Percentiles rank a stretch among this genome's conserved stretches.
Conservation (phyloP, 2,888 invertebrate species). For the Stenurella melanura region DNA sequence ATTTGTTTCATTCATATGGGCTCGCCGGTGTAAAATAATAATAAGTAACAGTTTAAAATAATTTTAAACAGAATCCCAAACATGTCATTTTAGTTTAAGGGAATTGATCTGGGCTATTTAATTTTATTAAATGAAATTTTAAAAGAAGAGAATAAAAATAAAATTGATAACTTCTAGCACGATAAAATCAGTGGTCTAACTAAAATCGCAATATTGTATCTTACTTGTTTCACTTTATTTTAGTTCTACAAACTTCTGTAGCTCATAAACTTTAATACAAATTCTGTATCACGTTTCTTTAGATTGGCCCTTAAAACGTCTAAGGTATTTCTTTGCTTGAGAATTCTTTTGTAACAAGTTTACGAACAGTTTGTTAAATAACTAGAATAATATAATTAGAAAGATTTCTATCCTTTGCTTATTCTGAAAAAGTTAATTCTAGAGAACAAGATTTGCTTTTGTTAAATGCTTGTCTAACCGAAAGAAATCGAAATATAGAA, state of each 20-base stretch:
- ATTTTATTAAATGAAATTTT: too few species aligned
- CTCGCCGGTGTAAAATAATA: too few species aligned
- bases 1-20: too few species aligned
- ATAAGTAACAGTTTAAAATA: too few species aligned
- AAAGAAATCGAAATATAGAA: too few species aligned
- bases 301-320: neutral
- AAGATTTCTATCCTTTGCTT: neutral
- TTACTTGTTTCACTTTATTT: neutral
- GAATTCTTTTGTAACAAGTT: conserved; percentile 1
- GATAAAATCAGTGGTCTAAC: too few species aligned
- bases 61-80: too few species aligned
- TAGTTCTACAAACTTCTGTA: neutral
- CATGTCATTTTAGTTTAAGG: too few species aligned
- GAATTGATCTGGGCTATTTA: too few species aligned
- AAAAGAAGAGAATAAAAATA: too few species aligned
- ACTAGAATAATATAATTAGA: neutral
- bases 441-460: neutral
- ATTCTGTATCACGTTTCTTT: neutral
- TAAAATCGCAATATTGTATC: too few species aligned
- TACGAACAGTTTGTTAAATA: neutral
- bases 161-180: too few species aligned
- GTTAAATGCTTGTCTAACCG: neutral
- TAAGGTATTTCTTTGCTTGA: neutral
- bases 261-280: neutral
- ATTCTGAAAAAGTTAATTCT: neutral